Conservation (phyloP, 2,797 vertebrate species). For the Danio tinwini region DNA sequence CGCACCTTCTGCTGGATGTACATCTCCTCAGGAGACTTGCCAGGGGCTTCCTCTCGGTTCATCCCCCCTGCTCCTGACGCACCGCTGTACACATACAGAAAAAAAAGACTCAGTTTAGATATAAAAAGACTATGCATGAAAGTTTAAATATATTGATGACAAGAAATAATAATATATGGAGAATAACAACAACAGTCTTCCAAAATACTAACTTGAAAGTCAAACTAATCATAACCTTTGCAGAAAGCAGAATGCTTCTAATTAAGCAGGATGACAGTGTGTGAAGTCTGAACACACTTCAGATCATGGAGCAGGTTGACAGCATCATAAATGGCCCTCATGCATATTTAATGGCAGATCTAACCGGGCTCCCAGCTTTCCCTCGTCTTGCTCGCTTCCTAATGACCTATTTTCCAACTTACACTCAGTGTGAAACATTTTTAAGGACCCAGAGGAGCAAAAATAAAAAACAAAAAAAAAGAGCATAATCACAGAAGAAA, state of each 20-base stretch:
- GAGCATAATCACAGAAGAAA: constrained; percentile 65
- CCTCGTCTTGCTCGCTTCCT: constrained; percentile 68
- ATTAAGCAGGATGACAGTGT: constrained; percentile 19
- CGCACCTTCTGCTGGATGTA: constrained; percentile 99
- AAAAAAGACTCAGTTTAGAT: neutral
- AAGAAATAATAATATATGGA: too few species aligned
- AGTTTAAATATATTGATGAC: too few species aligned
- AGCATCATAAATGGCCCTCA: constrained; percentile 64
- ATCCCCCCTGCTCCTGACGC: constrained; percentile 93
- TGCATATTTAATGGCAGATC: constrained; percentile 75
- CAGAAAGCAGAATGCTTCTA: constrained; percentile 13
- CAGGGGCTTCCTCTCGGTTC: constrained; percentile 98
- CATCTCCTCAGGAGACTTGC: constrained; percentile 99
- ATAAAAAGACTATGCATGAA: too few species aligned
- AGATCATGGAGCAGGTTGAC: constrained; percentile 61
- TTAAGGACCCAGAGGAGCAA: constrained; percentile 43
- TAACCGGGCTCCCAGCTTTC: constrained; percentile 68
- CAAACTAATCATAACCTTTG: constrained; percentile 8
- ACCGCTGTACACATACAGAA: constrained; percentile 63
- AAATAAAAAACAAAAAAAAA: constrained; percentile 63
- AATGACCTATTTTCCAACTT: constrained; percentile 79
- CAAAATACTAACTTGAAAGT: neutral
- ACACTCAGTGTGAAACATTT: constrained; percentile 56
- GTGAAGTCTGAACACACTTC: constrained; percentile 38
- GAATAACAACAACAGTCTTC: neutral